These are phyloP conservation scores for Natrix natrix DNA, from an alignment of 2,797 vertebrate genomes.

Conservation along the genomic window DNA sequence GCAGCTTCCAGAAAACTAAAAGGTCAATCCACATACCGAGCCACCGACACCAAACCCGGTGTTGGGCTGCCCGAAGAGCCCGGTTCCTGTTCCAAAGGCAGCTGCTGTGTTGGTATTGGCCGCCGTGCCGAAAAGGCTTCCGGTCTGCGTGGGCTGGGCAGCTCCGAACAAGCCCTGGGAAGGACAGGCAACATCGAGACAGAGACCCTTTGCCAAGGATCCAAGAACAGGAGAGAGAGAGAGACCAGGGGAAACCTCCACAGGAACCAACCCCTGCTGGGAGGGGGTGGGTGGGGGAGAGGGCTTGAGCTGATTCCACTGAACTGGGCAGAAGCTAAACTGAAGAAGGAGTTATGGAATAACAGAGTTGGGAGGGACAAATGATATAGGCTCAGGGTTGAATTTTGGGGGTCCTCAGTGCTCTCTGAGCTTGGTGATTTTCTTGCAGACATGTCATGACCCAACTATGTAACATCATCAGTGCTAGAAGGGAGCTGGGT, in stretches of 20 bases:
- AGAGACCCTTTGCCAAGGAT: not conserved
- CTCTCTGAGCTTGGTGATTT: not conserved
- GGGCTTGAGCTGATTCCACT: not conserved
- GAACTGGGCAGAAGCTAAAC: not conserved
- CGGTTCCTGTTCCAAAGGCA: slow-evolving; percentile 81
- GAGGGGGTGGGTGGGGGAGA: too few relatives aligned
- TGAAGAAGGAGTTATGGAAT: not conserved
- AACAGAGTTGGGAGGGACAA: not conserved
- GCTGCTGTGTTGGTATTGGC: slow-evolving; percentile 86
- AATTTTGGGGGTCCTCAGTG: not conserved
- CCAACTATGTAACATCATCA: too few relatives aligned
- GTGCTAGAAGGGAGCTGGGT: too few relatives aligned
- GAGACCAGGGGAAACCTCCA: not conserved
- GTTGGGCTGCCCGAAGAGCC: slow-evolving; percentile 85
- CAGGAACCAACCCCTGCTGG: not conserved
- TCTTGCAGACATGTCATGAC: not conserved
- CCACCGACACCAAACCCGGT: slow-evolving; percentile 86
- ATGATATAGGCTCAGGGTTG: not conserved
- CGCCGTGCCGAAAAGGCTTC: slow-evolving; percentile 84
- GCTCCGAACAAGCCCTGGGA: slow-evolving; percentile 90
- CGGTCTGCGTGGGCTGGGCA: slow-evolving; percentile 80
- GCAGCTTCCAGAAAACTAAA: too few relatives aligned
- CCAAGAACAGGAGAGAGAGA: not conserved
- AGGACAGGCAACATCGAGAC: slow-evolving; percentile 30
- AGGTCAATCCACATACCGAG: slow-evolving; percentile 73